Evolutionary conservation across 2,888 invertebrate genomes (phyloP), one percentile per base, ranked within the genome.

Genomic region (Orgyia antiqua): DNA sequence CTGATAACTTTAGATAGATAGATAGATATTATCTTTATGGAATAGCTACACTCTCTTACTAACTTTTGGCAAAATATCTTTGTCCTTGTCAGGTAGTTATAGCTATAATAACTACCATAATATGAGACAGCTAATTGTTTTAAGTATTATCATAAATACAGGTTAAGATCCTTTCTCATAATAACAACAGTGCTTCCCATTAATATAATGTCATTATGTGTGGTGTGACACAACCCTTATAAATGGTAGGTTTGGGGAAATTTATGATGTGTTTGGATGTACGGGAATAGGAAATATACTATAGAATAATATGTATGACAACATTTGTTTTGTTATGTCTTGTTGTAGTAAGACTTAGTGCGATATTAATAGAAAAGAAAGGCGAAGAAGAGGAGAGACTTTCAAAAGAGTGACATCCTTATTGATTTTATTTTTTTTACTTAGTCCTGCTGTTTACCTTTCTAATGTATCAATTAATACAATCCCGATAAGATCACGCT

Each of bases 401-500:
- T n/a, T n/a, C n/a, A n/a, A n/a, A n/a, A n/a, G n/a, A n/a, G n/a
- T n/a, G n/a, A n/a, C n/a, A n/a, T n/a, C n/a, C n/a, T n/a, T n/a
- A n/a, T n/a, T n/a, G n/a, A n/a, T n/a, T n/a, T n/a, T n/a, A n/a
- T n/a, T n/a, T n/a, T n/a, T n/a, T n/a, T n/a, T n/a, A n/a, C n/a
- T n/a, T n/a, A n/a, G n/a, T n/a, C n/a, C n/a, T n/a, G n/a, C n/a
- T 4, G 26, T 29, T 17, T 19, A 13, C 25, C 26, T 13, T 23
- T 32, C 35, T 29, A 36, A 50, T 33, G 41, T 37, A 47, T 35
- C 37, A 36, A 48, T 48, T 53, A 47, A 46, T 50, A 35, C 41
- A 36, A 44, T 42, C 42, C 31, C 27, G 58, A 60, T 62, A 62
- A 56, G 45, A 62, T 56, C 52, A 34, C 20, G 36, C 39, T 39